Percentiles rank a stretch among this genome's conserved stretches.
phyloP scores from a whole-genome alignment of 2,113 vertebrate species.

The Serinus canaria region DNA sequence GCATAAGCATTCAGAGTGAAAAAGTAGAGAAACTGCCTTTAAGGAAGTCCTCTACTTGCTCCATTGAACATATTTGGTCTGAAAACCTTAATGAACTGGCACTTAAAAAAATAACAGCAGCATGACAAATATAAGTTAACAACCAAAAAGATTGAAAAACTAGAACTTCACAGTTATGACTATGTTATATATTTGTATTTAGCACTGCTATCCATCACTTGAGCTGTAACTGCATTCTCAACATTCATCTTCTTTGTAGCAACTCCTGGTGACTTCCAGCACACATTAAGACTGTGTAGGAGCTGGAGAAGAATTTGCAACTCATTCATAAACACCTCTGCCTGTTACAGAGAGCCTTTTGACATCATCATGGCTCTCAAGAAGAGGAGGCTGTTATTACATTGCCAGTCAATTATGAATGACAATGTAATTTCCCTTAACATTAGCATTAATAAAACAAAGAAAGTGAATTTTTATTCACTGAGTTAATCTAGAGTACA shows the following conservation, averaged over 20 bases:
- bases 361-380: not conserved
- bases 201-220: not conserved
- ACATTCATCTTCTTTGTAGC: not conserved
- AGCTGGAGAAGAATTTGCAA: not conserved
- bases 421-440: not conserved
- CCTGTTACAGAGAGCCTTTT: not conserved
- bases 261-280: not conserved
- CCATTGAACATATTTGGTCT: not conserved
- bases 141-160: not conserved
- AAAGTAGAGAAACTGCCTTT: not conserved
- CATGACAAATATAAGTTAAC: not conserved
- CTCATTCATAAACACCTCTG: not conserved
- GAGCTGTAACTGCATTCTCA: not conserved
- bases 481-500: not conserved
- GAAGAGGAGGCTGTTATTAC: not conserved
- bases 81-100: not conserved
- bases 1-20: not conserved
- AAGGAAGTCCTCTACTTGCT: not conserved
- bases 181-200: not conserved
- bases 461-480: not conserved
- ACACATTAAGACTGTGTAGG: not conserved
- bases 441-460: not conserved
- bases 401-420: not conserved
- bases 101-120: not conserved
- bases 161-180: not conserved